Base-by-base conservation (phyloP, 2,888 invertebrate species). In the Monoplex corrugatus region DNA sequence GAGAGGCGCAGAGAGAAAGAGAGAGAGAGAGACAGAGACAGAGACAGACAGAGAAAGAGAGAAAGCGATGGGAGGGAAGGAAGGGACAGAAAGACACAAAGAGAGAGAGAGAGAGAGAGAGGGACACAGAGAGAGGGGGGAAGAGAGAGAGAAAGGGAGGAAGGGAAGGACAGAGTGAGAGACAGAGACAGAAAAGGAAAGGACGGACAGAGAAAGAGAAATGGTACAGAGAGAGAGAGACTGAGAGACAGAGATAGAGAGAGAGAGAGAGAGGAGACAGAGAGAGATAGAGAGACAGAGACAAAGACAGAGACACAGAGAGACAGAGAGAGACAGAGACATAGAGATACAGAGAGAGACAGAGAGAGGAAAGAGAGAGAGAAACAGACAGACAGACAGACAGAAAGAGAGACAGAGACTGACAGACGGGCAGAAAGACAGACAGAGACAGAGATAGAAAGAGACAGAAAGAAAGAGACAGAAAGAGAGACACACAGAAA, bases 31-130 rank as follows among this genome's bases (percentile, higher is more conserved):
- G 72, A 72, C 13, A 72, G 72, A 72, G 72, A 72, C 13, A 72
- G 28, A 72, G 72, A 72, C 13, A 72, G 72, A 72, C 13, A 72
- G 72, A 72, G 72, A 72, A 32, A 72, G 72, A 72, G 72, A 72
- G 28, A 72, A 28, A 72, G 72, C 8, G 72, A 72, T 10, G 32
- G 72, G 28, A 32, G 72, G 28, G 72, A 72, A 28, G 32, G 72
- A 28, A 72, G 72, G 28, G 72, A 72, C 13, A 72, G 72, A 72
- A 28, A 72, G 72, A 72, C 13, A 72, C 13, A 72, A 28, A 72
- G 72, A 72, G 72, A 72, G 72, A 28, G 72, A 72, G 72, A 72
- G 72, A 72, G 28, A 72, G 72, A 72, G 72, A 72, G 72, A 72
- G n/a, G 32, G 72, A 72, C 13, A 72, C 13, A 72, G 16, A 72